Evolutionary conservation across 2,888 invertebrate species (phyloP).

Genomic region (Criorhina ranunculi): DNA sequence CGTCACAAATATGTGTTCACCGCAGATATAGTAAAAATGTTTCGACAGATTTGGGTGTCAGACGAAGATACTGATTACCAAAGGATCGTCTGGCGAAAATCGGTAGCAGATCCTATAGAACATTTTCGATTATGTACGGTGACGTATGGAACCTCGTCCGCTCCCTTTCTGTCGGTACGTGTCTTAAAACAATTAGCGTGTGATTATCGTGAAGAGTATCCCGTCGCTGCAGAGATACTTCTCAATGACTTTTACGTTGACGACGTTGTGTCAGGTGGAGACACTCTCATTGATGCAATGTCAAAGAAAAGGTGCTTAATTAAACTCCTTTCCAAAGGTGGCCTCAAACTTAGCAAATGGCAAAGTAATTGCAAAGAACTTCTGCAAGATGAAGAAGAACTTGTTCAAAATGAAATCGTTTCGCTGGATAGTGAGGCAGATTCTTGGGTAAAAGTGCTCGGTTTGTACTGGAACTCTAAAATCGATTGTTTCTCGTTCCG

Average conservation of each 20-base stretch:
- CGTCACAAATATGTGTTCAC: slow-evolving; percentile 3
- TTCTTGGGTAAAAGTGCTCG: slow-evolving; percentile 52
- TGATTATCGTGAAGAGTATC: slow-evolving; percentile 40
- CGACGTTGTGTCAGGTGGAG: slow-evolving; percentile 58
- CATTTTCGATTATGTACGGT: slow-evolving; percentile 53
- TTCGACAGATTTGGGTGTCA: slow-evolving; percentile 12
- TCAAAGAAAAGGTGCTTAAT: slow-evolving; percentile 20
- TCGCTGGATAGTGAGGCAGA: slow-evolving; percentile 1
- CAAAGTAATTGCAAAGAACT: slow-evolving; percentile 17
- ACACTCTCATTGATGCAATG: slow-evolving; percentile 33
- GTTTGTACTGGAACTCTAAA: slow-evolving; percentile 62
- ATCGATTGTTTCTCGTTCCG: slow-evolving; percentile 46
- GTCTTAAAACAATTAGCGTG: slow-evolving; percentile 57
- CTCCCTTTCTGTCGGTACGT: slow-evolving; percentile 64
- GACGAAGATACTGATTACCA: neutral
- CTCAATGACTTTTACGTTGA: slow-evolving; percentile 63
- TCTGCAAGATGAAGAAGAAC: neutral
- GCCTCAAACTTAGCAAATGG: slow-evolving; percentile 40
- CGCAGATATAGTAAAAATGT: slow-evolving; percentile 9
- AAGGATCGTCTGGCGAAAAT: slow-evolving; percentile 6
- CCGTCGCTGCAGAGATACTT: slow-evolving; percentile 54
- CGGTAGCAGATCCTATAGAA: neutral
- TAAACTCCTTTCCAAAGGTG: slow-evolving; percentile 36
- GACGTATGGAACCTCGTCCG: slow-evolving; percentile 72
- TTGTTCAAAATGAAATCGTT: neutral